These are phyloP conservation scores for Patella depressa DNA, from an alignment of 2,888 invertebrate genomes.

Conservation along the genomic window DNA sequence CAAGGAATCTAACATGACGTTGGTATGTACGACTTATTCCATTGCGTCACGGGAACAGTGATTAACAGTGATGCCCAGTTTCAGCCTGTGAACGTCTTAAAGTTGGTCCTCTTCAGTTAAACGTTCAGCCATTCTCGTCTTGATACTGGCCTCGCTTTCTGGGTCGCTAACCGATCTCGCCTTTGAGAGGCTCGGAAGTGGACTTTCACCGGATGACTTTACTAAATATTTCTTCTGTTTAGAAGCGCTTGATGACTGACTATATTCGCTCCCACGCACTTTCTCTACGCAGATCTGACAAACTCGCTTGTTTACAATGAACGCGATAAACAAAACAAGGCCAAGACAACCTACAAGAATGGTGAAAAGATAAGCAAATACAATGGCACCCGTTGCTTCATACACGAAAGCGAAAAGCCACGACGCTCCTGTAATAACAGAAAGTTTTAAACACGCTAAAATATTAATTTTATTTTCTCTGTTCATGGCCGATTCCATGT, in stretches of 20 bases:
- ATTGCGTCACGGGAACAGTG: too few species aligned
- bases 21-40: too few species aligned
- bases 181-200: background rate
- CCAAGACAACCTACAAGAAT: background rate
- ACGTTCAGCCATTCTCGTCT: background rate
- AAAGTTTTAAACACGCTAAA: conserved; percentile 1
- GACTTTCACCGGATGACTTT: background rate
- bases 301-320: background rate
- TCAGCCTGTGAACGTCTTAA: too few species aligned
- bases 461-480: conserved; percentile 6
- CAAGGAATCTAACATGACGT: too few species aligned
- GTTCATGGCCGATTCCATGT: background rate
- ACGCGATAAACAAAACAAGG: background rate
- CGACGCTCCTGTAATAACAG: background rate
- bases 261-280: background rate
- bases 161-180: background rate
- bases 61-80: too few species aligned
- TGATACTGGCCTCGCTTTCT: background rate
- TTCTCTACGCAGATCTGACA: background rate
- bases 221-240: conserved; percentile 1
- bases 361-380: background rate
- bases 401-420: background rate
- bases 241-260: background rate
- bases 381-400: background rate
- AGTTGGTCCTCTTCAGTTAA: too few species aligned